Evolutionary conservation across 2,113 vertebrate genomes (phyloP), one percentile per base, ranked within the genome.

Genomic region (Xenopus laevis): DNA sequence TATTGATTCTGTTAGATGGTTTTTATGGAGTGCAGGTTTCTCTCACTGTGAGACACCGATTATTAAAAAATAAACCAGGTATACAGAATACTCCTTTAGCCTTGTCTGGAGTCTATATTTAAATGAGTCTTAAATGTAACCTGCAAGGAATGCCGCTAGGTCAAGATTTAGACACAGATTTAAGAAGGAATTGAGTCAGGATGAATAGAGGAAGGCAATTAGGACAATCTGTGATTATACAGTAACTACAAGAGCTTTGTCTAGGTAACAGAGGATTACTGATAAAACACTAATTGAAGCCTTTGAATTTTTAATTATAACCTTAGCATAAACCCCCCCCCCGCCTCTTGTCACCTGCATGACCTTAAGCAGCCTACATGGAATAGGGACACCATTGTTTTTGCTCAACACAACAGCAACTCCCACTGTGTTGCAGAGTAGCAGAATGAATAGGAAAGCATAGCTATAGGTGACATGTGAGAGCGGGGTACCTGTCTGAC

Each of bases 281-380:
- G 85, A 83, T 87, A 82, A 81, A 78, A 84, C 80, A 50, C 73
- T 86, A 89, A 91, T 82, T 85, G 83, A 40, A 85, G 83, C 80
- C 83, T 85, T 83, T 81, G 83, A 85, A 77, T 63, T 78, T 84
- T 74, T 84, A 87, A 85, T 85, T 87, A 87, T 85, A 86, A 83
- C 83, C 83, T 85, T 80, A 76, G 74, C 84, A 82, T 79, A 76
- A 76, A 78, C 50, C 55, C 81, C 86, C 82, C 72, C 72, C 21
- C 60, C 81, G 81, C 82, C 65, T 15, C 79, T 45, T 75, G 84
- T 84, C 87, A 90, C 87, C 85, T 84, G 84, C 33, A 57, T 86
- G 85, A 88, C 87, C 86, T 82, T 82, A 86, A 46, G 74, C 46
- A 68, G 61, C 58, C 27, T 61, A 79, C 9, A n/a, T 55, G 21